These are phyloP conservation scores for Pristionchus maxplancki DNA, from an alignment of 2,888 invertebrate genomes.

Conservation along the genomic window DNA sequence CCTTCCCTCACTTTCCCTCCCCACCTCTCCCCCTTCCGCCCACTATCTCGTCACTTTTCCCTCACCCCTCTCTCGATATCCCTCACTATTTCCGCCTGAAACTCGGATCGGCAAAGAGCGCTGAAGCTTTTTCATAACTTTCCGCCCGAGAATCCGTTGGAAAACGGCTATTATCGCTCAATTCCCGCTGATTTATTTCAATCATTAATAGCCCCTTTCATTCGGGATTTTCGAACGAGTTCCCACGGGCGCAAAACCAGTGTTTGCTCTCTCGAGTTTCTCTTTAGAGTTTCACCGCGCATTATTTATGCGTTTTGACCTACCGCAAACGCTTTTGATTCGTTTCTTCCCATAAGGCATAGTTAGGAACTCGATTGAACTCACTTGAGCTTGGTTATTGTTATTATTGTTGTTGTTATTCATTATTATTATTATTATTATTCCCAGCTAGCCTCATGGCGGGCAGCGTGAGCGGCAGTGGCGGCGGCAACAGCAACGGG, in stretches of 20 bases:
- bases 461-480: conserved; percentile 24
- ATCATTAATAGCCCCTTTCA: neutral
- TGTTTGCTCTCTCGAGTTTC: neutral
- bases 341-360: no score
- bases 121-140: conserved; percentile 5
- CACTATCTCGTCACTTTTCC: neutral
- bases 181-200: neutral
- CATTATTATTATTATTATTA: neutral
- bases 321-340: neutral
- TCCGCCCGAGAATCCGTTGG: neutral
- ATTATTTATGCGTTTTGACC: neutral
- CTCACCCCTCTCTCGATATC: neutral
- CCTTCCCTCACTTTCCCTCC: neutral
- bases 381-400: no score
- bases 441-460: neutral
- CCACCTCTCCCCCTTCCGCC: neutral
- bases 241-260: neutral
- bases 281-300: neutral
- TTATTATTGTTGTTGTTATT: no score
- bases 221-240: neutral
- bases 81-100: neutral
- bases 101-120: neutral
- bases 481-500: neutral
- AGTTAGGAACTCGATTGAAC: no score
- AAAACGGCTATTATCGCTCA: neutral